Percentiles rank a stretch among this genome's conserved stretches.
These are phyloP conservation scores for Xenentodon cancila DNA, from an alignment of 2,797 vertebrate species.

Conservation along the genomic window DNA sequence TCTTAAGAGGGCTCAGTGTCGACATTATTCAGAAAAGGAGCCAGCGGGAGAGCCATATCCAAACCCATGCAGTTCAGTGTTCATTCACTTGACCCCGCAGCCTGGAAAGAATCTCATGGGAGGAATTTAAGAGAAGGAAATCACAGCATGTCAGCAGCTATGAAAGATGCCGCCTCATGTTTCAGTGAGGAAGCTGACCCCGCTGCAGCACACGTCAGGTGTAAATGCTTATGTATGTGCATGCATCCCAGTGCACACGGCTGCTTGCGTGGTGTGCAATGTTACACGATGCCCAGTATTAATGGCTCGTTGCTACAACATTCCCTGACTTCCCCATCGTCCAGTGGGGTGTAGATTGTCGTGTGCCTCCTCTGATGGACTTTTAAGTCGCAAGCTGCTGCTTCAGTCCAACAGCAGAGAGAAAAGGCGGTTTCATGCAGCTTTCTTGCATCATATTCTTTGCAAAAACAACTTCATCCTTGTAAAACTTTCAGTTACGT, in stretches of 20 bases:
- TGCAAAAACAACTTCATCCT: no score
- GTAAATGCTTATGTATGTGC: slow-evolving; percentile 11
- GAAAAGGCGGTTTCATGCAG: not conserved
- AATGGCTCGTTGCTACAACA: slow-evolving; percentile 24
- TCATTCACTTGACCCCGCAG: slow-evolving; percentile 45
- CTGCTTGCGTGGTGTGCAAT: slow-evolving; percentile 10
- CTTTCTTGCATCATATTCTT: not conserved
- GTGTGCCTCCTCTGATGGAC: no score
- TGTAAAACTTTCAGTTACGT: no score
- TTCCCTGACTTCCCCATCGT: slow-evolving; percentile 9
- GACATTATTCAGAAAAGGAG: no score
- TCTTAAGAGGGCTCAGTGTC: no score
- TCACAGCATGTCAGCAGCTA: slow-evolving; percentile 74
- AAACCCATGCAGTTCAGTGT: not conserved
- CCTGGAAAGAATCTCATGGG: slow-evolving; percentile 73
- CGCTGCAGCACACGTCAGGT: slow-evolving; percentile 16
- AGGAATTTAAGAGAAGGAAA: slow-evolving; percentile 71
- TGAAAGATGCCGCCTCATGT: slow-evolving; percentile 67
- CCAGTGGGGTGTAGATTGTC: no score
- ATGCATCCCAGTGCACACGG: not conserved
- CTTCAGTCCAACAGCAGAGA: slow-evolving; percentile 7
- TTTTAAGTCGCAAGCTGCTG: slow-evolving; percentile 14
- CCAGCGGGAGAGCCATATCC: not conserved
- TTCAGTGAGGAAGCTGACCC: slow-evolving; percentile 62
- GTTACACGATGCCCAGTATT: slow-evolving; percentile 43